A percentile compares a stretch with the other conserved stretches of the same genome.
These are phyloP conservation scores for Drosophila dunni DNA, from an alignment of 1,140 invertebrate species.

Conservation along the genomic window DNA sequence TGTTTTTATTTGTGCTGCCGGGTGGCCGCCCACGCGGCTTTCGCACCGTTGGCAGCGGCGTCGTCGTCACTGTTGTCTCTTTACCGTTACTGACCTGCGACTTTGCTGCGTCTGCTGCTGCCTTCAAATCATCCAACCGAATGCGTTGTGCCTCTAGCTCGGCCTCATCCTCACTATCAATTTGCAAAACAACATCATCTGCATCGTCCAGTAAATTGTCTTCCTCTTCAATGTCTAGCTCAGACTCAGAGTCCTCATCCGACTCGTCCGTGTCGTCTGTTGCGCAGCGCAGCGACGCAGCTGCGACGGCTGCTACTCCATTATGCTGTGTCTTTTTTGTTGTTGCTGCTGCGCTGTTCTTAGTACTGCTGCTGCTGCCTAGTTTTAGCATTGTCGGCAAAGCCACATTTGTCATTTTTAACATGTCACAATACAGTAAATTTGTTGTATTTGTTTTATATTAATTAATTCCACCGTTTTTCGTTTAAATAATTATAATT, in stretches of 20 bases:
- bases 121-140: slow-evolving; percentile 63
- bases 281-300: slow-evolving; percentile 61
- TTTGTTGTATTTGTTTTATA: slow-evolving; percentile 30
- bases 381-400: slow-evolving; percentile 53
- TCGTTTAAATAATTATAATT: slow-evolving; percentile 49
- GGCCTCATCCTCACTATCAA: slow-evolving; percentile 81
- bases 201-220: slow-evolving; percentile 66
- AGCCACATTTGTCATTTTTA: slow-evolving; percentile 72
- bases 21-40: slow-evolving; percentile 63
- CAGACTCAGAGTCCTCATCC: slow-evolving; percentile 73
- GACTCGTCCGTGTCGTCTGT: slow-evolving; percentile 57
- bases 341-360: slow-evolving; percentile 54
- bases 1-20: slow-evolving; percentile 50
- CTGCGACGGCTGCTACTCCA: slow-evolving; percentile 46
- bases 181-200: slow-evolving; percentile 71
- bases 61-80: slow-evolving; percentile 17
- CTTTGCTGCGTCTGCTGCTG: slow-evolving; percentile 59
- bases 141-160: slow-evolving; percentile 80
- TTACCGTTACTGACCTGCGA: slow-evolving; percentile 80
- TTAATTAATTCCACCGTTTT: slow-evolving; percentile 46
- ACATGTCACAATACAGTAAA: slow-evolving; percentile 39
- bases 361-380: slow-evolving; percentile 34
- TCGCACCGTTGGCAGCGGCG: slow-evolving; percentile 20
- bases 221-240: slow-evolving; percentile 67
- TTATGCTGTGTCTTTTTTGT: slow-evolving; percentile 55